Evolutionary conservation across 2,797 vertebrate species (phyloP).

Genomic region (Prunella strophiata): DNA sequence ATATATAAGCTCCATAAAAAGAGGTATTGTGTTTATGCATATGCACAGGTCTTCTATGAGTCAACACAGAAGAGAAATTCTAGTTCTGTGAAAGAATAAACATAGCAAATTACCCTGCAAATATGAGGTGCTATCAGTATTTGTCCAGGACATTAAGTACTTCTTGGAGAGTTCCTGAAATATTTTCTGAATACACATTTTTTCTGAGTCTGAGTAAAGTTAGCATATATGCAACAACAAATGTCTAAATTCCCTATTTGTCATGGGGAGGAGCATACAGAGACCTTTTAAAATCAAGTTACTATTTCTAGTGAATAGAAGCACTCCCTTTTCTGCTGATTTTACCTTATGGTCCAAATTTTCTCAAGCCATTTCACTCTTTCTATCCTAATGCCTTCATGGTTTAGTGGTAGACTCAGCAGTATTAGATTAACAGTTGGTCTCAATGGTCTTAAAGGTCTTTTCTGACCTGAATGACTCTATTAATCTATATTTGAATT

Average conservation of each 20-base stretch:
- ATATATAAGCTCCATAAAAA: neutral
- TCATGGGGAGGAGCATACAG: neutral
- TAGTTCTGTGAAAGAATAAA: neutral
- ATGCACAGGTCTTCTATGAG: neutral
- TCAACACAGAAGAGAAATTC: neutral
- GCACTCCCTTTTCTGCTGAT: neutral
- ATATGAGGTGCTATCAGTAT: neutral
- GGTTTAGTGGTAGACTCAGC: neutral
- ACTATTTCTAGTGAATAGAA: neutral
- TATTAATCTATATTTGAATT: neutral
- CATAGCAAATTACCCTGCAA: neutral
- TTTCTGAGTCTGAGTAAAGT: neutral
- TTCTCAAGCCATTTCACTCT: neutral
- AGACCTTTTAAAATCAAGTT: neutral
- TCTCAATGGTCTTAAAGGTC: neutral
- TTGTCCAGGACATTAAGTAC: neutral
- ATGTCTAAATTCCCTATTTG: neutral
- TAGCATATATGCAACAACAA: neutral
- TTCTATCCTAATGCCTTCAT: neutral
- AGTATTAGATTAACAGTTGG: neutral
- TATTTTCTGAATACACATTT: neutral
- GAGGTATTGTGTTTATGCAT: neutral
- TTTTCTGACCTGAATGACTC: neutral
- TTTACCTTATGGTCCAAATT: neutral
- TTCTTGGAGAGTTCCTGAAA: neutral